Base-by-base conservation (phyloP, 1,140 invertebrate genomes). In the Drosophila ercepeae region DNA sequence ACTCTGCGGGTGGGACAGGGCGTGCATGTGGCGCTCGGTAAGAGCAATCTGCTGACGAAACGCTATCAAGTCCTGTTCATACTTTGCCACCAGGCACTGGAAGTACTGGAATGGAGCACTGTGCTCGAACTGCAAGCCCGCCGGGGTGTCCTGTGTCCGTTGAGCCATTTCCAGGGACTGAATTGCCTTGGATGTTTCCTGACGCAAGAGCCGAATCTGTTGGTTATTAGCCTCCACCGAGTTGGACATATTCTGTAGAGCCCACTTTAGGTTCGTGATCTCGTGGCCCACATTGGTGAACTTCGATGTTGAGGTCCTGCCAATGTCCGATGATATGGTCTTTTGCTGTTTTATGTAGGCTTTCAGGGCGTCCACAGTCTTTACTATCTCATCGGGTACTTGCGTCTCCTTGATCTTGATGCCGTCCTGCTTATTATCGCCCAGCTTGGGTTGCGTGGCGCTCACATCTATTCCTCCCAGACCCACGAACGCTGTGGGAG, bases 341-440 rank as follows among this genome's bases (percentile, higher is more conserved):
- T 97, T 98, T 89, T 97, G 96, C 51, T 95, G 94, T 92, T 97
- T 97, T 0, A 97, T 95, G 92, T 95, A 95, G 53, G 94, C 94
- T 78, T 97, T 97, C 68, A 93, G 93, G 19, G 92, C 86, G 59
- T 94, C 93, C 45, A 94, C 92, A 0, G 92, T 92, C 16, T 92
- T 92, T 2, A 90, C 89, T 34, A 97, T 93, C 92, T 96, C 95
- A 81, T 95, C 95, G 7, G 96, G 96, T 54, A 97, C 92, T 49
- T 93, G 86, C 57, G 94, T 94, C 77, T 96, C 95, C 91, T 96
- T 96, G 0, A 94, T 93, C 63, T 90, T 91, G 2, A 93, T 91
- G 27, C 94, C 94, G 46, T 94, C 93, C 88, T 93, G 93, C 77
- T 92, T 93, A 51, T 93, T 91, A 58, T 93, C 92, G 2, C 92